phyloP scores from a whole-genome alignment of 2,888 invertebrate genomes.

The Hyppa rectilinea region DNA sequence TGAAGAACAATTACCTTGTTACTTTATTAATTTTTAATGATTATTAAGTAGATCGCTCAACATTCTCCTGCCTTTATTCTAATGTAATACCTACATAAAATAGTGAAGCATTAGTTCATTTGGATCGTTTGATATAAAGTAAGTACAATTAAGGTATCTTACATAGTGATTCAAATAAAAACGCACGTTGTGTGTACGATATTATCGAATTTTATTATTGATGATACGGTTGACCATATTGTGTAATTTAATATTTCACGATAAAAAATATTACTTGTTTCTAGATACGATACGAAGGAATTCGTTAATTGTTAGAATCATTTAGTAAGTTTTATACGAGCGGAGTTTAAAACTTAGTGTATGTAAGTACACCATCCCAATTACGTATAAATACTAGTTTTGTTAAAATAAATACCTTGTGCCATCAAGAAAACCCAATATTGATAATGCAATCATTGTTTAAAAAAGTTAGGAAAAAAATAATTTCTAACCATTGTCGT shows the following conservation, averaged over 20 bases:
- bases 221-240: constrained; percentile 1
- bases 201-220: constrained; percentile 6
- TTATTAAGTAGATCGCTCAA: not conserved
- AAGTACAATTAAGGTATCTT: not conserved
- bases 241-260: not conserved
- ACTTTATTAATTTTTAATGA: not conserved
- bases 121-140: not conserved
- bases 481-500: constrained; percentile 11
- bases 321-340: not conserved
- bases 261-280: not conserved
- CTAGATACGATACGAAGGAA: not conserved
- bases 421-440: constrained; percentile 9
- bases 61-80: too few species aligned
- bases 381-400: not conserved
- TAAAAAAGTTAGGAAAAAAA: constrained; percentile 14
- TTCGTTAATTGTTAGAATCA: not conserved
- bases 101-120: not conserved
- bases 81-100: not conserved
- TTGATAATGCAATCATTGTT: constrained; percentile 4
- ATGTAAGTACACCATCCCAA: not conserved
- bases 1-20: not conserved
- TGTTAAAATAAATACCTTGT: not conserved
- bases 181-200: constrained; percentile 9
- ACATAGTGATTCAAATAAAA: not conserved
- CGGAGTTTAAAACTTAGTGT: constrained; percentile 1